Conservation (phyloP, 37 sponge, comb jelly and placozoan species). For the Cliona cf. orientalis region DNA sequence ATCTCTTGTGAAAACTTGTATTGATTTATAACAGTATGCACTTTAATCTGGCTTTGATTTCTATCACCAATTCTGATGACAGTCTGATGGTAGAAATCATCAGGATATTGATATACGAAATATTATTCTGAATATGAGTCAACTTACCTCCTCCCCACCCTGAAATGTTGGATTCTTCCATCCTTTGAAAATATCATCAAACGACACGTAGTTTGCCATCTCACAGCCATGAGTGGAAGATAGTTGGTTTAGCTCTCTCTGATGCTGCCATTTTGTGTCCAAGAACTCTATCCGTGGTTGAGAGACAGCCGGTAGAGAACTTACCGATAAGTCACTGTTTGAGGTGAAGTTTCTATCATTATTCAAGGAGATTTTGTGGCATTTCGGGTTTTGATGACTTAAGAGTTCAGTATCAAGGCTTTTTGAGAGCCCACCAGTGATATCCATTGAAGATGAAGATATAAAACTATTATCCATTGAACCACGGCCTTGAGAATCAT, state of each 20-base stretch:
- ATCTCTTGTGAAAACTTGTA: conserved; percentile 77
- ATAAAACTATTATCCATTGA: conserved; percentile 33
- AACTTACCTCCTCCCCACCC: conserved; percentile 30
- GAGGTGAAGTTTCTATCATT: no score
- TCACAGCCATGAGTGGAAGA: no score
- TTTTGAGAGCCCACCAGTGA: conserved; percentile 45
- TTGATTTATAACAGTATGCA: conserved; percentile 42
- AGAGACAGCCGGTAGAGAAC: no score
- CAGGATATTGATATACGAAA: neutral
- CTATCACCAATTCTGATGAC: conserved; percentile 9
- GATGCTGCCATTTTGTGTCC: no score
- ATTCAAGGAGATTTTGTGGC: no score
- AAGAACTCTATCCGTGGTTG: no score
- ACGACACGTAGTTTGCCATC: neutral
- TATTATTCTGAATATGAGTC: neutral
- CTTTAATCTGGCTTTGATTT: neutral
- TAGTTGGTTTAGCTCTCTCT: no score
- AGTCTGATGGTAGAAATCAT: neutral
- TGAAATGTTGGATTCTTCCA: conserved; percentile 62
- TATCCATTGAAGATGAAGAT: conserved; percentile 30
- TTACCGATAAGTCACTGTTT: no score
- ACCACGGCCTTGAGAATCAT: neutral
- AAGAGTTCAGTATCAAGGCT: neutral
- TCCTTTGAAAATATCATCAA: conserved; percentile 11
- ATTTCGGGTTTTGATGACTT: no score